phyloP scores from a whole-genome alignment of 1,140 invertebrate genomes.

The Ostrea edulis region DNA sequence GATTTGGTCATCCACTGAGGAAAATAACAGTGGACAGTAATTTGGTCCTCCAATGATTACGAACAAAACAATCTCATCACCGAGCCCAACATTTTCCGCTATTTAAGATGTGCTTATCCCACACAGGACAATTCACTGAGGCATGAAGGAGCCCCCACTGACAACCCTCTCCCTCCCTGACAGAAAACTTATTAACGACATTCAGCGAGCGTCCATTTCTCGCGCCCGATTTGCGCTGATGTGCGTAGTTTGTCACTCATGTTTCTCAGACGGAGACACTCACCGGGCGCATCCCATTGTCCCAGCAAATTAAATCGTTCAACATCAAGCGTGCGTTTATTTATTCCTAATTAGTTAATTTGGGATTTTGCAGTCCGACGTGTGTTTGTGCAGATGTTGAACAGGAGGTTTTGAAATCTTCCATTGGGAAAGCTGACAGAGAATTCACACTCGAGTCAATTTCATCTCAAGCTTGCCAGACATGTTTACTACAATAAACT shows the following conservation, averaged over 20 bases:
- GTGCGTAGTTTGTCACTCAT: slow-evolving; percentile 5
- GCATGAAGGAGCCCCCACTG: slow-evolving; percentile 14
- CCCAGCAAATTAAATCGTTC: slow-evolving; percentile 39
- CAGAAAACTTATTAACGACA: slow-evolving; percentile 39
- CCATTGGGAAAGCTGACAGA: not conserved
- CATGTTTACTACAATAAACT: slow-evolving; percentile 31
- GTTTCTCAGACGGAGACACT: not conserved
- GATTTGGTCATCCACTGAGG: not conserved
- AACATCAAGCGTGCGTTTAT: slow-evolving; percentile 41
- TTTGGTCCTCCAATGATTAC: slow-evolving; percentile 33
- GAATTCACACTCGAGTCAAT: not conserved
- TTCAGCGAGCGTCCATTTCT: not conserved
- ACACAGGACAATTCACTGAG: not conserved
- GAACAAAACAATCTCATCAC: slow-evolving; percentile 22
- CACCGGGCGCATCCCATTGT: slow-evolving; percentile 27
- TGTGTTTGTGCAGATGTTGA: slow-evolving; percentile 30
- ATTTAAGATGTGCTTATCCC: slow-evolving; percentile 22
- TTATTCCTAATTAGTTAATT: slow-evolving; percentile 44
- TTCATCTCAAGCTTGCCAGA: not conserved
- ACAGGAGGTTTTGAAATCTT: slow-evolving; percentile 13
- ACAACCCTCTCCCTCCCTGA: slow-evolving; percentile 4
- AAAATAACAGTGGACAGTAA: slow-evolving; percentile 11
- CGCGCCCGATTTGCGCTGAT: not conserved
- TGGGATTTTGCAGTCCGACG: slow-evolving; percentile 3
- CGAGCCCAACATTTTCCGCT: slow-evolving; percentile 11